Evolutionary conservation across 2,888 invertebrate species (phyloP), one percentile per base, ranked within the genome.

Genomic region (Gibbula magus): DNA sequence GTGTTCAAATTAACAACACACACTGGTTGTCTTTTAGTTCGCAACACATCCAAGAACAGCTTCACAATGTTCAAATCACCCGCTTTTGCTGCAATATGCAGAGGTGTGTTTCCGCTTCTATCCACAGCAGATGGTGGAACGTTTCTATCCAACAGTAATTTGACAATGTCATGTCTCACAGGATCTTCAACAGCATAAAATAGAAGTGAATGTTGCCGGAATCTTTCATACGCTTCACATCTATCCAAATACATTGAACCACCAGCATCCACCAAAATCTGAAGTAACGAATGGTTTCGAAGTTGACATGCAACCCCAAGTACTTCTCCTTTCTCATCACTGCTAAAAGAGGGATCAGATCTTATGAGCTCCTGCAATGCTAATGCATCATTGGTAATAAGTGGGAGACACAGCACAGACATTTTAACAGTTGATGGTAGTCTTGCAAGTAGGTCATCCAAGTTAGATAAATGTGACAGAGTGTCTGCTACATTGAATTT

Each of bases 71-170:
- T 16, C n/a, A 18, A 25, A 32, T 25, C n/a, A 32, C 75, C 75
- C 4, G n/a, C 25, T n/a, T 25, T 32, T 0, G 75, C 54, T 10
- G 75, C 75, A 18, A 54, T 18, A 35, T 75, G 75, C 32, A 75
- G 53, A 75, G 75, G 75, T 2, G 75, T 75, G 54, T 75, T 54
- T 10, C 75, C 75, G n/a, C 35, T 54, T n/a, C 22, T 20, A 32
- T 75, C 75, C 7, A 29, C n/a, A 10, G 29, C 75, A 16, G 54
- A 29, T 10, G 54, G 53, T 2, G 52, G 25, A 0, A n/a, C 25
- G n/a, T 22, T 32, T n/a, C 53, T 25, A 16, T 75, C 54, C 52
- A 75, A n/a, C 32, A 75, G 10, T 32, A 54, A 18, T n/a, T 75
- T 75, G 29, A 75, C 54, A 2, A 75, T 18, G 25, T 75, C 75